Evolutionary conservation across 2,797 vertebrate genomes (phyloP), one percentile per base, ranked within the genome.

Genomic region (Catharus ustulatus): DNA sequence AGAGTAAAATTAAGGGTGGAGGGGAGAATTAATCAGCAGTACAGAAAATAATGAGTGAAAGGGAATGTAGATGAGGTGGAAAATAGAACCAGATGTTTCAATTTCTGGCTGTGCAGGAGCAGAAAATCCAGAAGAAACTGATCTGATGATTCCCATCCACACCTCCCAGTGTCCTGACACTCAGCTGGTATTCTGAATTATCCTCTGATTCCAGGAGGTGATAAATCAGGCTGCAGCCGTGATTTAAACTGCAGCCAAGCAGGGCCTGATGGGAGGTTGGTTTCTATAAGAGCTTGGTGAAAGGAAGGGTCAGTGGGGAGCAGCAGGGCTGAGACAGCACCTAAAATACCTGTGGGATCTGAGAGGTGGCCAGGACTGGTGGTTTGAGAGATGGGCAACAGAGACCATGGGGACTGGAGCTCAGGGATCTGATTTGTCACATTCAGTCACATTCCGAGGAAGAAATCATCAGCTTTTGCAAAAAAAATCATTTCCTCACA

Each of bases 51-150:
- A 78, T 17, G 69, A 90, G 69, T 54, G 67, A 73, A 92, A 69
- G 45, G 52, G 72, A 90, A 42, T 32, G 87, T 4, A 92, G 94
- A 92, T 93, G 96, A 96, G 63, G 89, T 95, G 92, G 94, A 94
- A 96, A 96, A 95, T 66, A 84, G 90, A 95, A 88, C 46, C 96
- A 93, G 92, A 79, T 94, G 90, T 88, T 96, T 64, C 87, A 68
- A 93, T 93, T 45, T 84, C 78, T 58, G 87, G 43, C 67, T 88
- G 84, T 32, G 71, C 71, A 82, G 57, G 59, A 93, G 81, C 71
- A 81, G 77, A 93, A 95, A 94, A 90, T 27, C 29, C 57, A 83
- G 66, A 59, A 87, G 69, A 88, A 86, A 69, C 63, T 13, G 59
- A 79, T 87, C 52, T 1, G 16, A 69, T 48, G 46, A 14, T 72